A percentile compares a stretch with the other conserved stretches of the same genome.
Conservation (phyloP, 1,140 invertebrate species). For the Brachionus paranguensis region DNA sequence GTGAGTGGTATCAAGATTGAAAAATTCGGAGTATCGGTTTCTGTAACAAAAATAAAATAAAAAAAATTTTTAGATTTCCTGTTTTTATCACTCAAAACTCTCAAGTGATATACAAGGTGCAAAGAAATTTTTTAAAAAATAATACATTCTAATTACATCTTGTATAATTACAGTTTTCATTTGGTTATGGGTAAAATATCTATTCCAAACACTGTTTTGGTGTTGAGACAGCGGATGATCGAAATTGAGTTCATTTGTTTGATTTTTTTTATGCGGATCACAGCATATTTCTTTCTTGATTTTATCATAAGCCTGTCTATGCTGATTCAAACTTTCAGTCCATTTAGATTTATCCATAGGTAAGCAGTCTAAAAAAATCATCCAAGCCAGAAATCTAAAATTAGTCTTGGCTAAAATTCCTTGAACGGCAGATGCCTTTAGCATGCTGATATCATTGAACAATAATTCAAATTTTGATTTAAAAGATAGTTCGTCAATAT, state of each 20-base stretch:
- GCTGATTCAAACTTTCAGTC: neutral
- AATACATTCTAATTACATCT: conserved; percentile 38
- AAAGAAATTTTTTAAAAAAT: neutral
- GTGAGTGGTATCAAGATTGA: neutral
- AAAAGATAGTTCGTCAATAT: conserved; percentile 12
- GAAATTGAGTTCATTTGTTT: neutral
- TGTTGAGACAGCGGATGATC: conserved; percentile 36
- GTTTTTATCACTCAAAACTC: neutral
- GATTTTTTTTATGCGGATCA: neutral
- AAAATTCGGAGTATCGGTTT: conserved; percentile 26
- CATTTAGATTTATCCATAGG: conserved; percentile 21
- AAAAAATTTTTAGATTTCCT: neutral
- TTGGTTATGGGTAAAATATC: conserved; percentile 19
- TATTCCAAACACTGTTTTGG: conserved; percentile 32
- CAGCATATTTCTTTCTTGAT: conserved; percentile 30
- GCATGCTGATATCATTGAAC: conserved; percentile 30
- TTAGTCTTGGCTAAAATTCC: conserved; percentile 28
- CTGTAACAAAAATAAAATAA: neutral
- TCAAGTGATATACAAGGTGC: neutral
- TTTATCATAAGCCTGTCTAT: conserved; percentile 25
- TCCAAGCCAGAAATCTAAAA: conserved; percentile 38
- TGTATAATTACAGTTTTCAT: conserved; percentile 21
- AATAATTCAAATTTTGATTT: conserved; percentile 21
- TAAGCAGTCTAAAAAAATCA: conserved; percentile 30
- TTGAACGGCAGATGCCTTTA: conserved; percentile 34